These are phyloP conservation scores for Atrichornis clamosus DNA, from an alignment of 2,113 vertebrate genomes.

Conservation along the genomic window DNA sequence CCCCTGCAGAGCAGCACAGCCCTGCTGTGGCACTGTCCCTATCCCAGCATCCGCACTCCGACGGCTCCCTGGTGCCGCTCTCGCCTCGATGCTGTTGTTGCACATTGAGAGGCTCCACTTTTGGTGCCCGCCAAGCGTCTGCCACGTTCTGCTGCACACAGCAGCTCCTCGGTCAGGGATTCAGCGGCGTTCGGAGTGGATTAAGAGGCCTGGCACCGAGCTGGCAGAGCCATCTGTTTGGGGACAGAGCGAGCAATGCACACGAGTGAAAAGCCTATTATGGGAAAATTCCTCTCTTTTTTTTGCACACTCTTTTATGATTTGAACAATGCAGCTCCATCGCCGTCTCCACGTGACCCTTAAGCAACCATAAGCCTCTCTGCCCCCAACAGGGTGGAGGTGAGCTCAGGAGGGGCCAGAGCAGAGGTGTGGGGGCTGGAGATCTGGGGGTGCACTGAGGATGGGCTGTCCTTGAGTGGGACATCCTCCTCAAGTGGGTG, in stretches of 20 bases:
- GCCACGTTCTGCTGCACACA: background rate
- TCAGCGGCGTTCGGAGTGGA: background rate
- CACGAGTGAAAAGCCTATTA: background rate
- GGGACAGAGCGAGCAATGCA: background rate
- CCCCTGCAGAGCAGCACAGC: background rate
- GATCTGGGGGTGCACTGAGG: fast-evolving
- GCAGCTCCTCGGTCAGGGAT: background rate
- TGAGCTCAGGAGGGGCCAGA: background rate
- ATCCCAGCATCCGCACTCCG: background rate
- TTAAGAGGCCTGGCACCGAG: background rate
- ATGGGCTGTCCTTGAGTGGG: background rate
- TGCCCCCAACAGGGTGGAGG: background rate
- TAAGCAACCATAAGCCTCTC: background rate
- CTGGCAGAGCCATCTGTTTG: conserved; percentile 10
- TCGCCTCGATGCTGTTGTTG: background rate
- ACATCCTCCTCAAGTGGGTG: background rate
- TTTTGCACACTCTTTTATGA: background rate
- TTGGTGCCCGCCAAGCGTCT: fast-evolving
- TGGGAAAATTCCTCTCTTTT: background rate
- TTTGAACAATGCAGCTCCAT: background rate
- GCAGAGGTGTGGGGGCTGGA: background rate
- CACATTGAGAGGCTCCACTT: background rate
- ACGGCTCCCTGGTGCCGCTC: background rate
- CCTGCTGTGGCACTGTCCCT: background rate
- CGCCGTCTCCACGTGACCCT: background rate